Evolutionary conservation across 2,888 invertebrate genomes (phyloP).

Genomic region (Nephrotoma flavescens): DNA sequence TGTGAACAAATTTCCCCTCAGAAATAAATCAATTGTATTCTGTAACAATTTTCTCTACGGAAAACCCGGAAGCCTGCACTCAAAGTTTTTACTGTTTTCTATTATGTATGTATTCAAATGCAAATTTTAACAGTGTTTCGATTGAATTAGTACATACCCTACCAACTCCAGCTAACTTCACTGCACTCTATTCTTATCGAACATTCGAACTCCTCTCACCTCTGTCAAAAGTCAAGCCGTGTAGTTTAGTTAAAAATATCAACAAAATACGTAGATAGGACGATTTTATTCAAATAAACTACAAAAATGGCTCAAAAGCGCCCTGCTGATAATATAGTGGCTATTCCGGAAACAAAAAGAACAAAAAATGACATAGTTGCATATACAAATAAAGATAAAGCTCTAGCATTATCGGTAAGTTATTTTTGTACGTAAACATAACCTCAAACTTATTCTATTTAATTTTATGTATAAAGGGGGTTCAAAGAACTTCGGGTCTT

Average conservation of each 20-base stretch:
- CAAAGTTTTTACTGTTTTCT: no score
- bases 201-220: neutral
- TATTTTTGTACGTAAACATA: constrained; percentile 7
- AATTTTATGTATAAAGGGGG: constrained; percentile 32
- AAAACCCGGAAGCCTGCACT: no score
- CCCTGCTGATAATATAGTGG: constrained; percentile 22
- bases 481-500: constrained; percentile 72
- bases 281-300: neutral
- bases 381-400: constrained; percentile 56
- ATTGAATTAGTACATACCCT: no score
- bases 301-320: constrained; percentile 26
- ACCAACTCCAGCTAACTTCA: neutral
- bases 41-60: no score
- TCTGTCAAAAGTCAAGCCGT: neutral
- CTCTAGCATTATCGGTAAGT: constrained; percentile 57
- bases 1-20: no score
- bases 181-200: neutral
- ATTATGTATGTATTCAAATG: no score
- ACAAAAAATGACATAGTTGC: constrained; percentile 56
- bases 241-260: neutral
- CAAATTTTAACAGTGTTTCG: no score
- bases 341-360: constrained; percentile 43
- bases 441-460: constrained; percentile 6
- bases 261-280: neutral
- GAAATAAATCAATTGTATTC: no score